phyloP scores from a whole-genome alignment of 2,113 vertebrate genomes.

The Vimba vimba region DNA sequence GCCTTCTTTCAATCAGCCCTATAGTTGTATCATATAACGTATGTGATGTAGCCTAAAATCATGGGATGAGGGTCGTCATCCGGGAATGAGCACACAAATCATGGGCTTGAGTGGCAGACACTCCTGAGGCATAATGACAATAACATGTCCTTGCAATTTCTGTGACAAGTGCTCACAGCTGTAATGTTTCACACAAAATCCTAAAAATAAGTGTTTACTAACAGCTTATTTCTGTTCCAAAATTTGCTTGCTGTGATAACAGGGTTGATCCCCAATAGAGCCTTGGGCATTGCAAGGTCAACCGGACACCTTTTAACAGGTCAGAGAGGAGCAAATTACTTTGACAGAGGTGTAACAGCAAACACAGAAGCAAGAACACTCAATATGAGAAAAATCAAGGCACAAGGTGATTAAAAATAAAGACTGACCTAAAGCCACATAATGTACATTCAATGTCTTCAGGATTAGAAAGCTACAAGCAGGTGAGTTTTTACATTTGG shows the following conservation, averaged over 20 bases:
- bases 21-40: not conserved
- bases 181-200: not conserved
- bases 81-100: not conserved
- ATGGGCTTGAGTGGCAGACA: not conserved
- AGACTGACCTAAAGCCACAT: not conserved
- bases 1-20: not conserved
- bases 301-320: not conserved
- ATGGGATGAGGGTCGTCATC: not conserved
- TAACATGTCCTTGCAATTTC: not conserved
- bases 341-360: not conserved
- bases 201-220: constrained; percentile 11
- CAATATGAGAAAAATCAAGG: not conserved
- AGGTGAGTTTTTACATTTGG: too few relatives aligned
- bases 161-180: not conserved
- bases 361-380: not conserved
- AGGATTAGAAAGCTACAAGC: too few relatives aligned
- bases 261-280: not conserved
- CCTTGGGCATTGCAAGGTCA: constrained; percentile 14
- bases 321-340: constrained; percentile 5
- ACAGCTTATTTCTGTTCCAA: not conserved
- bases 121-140: not conserved
- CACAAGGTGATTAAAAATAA: not conserved
- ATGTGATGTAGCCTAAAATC: not conserved
- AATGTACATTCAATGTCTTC: not conserved
- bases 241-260: not conserved